phyloP scores from a whole-genome alignment of 2,113 vertebrate species.

The Arizona elegans region DNA sequence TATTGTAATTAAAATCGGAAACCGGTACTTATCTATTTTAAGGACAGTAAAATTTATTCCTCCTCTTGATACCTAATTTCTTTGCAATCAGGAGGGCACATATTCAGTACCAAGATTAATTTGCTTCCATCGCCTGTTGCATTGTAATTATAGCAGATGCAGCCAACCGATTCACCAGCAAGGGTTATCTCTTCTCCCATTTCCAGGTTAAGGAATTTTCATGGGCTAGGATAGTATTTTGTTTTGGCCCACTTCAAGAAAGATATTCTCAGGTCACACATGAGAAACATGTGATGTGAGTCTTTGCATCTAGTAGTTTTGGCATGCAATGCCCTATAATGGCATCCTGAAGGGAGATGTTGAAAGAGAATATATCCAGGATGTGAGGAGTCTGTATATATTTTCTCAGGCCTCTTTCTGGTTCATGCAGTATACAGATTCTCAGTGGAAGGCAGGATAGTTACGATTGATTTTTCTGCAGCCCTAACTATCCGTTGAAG shows the following conservation, averaged over 20 bases:
- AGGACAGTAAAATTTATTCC: constrained; percentile 6
- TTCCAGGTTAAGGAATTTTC: not conserved
- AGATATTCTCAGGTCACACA: not conserved
- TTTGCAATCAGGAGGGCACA: not conserved
- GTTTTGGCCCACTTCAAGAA: not conserved
- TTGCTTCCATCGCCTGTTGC: not conserved
- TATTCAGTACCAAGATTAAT: not conserved
- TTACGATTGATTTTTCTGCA: no score
- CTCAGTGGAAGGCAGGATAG: no score
- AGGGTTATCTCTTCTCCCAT: not conserved
- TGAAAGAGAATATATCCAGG: no score
- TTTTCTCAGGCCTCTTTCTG: no score
- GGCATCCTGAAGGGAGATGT: no score
- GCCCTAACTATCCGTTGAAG: no score
- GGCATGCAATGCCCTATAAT: no score
- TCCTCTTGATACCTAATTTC: not conserved
- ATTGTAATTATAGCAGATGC: constrained; percentile 9
- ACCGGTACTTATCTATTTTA: not conserved
- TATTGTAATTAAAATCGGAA: not conserved
- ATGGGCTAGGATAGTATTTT: not conserved
- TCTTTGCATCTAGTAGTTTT: no score
- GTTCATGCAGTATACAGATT: no score
- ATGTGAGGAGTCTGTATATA: no score
- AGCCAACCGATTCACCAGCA: constrained; percentile 7
- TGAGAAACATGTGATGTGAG: not conserved